These are phyloP conservation scores for Ophraella communa DNA, from an alignment of 2,888 invertebrate genomes.

Conservation along the genomic window DNA sequence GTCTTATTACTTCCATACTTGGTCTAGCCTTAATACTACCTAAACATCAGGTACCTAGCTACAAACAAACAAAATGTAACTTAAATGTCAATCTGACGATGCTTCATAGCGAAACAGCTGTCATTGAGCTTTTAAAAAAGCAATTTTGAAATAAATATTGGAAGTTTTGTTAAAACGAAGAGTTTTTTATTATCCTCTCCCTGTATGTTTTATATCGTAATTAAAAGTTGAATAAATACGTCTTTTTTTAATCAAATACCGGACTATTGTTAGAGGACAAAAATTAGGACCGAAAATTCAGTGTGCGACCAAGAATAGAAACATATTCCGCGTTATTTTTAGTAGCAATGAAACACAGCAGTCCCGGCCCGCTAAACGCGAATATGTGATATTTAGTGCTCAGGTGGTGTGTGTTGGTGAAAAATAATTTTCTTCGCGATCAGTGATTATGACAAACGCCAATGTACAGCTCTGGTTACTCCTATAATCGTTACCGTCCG, in stretches of 20 bases:
- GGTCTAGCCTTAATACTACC: too few species aligned
- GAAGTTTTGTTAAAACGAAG: too few species aligned
- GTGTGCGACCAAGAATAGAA: conserved; percentile 45
- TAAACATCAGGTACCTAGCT: too few species aligned
- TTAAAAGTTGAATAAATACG: neutral
- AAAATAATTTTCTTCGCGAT: conserved; percentile 14
- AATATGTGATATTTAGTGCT: conserved; percentile 27
- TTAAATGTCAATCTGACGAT: too few species aligned
- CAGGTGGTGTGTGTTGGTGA: conserved; percentile 28
- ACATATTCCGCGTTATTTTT: conserved; percentile 64
- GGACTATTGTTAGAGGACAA: conserved; percentile 16
- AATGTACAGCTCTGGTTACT: conserved; percentile 51
- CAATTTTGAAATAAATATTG: too few species aligned
- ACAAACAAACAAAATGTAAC: too few species aligned
- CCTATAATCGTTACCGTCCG: conserved; percentile 55
- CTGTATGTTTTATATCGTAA: neutral
- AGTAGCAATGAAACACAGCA: conserved; percentile 70
- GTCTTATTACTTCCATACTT: too few species aligned
- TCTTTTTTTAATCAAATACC: neutral
- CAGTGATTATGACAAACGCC: conserved; percentile 31
- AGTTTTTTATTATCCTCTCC: too few species aligned
- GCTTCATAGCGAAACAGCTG: too few species aligned
- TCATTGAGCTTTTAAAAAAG: too few species aligned
- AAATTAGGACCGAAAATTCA: conserved; percentile 37
- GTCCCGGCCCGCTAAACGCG: conserved; percentile 38